These are phyloP conservation scores for Embidobia sp. DNA, from an alignment of 2,888 invertebrate genomes.

Conservation along the genomic window DNA sequence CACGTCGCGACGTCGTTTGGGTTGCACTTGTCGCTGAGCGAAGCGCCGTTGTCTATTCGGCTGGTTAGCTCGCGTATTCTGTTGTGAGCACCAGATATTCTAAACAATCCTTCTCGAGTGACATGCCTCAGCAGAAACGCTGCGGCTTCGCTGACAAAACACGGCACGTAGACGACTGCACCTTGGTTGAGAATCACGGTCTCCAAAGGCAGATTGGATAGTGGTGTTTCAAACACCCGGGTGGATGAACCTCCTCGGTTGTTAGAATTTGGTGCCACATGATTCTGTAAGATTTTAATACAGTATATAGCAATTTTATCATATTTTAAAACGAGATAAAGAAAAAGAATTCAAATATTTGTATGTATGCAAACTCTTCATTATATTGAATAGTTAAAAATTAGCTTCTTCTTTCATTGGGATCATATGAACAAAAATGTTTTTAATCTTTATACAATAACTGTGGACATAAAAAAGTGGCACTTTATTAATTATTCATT, in stretches of 20 bases:
- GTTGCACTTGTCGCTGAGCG: slow-evolving; percentile 87
- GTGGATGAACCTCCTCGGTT: background rate
- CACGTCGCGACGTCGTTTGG: slow-evolving; percentile 93
- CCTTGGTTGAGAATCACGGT: slow-evolving; percentile 76
- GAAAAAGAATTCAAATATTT: too few species aligned
- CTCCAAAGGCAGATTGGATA: slow-evolving; percentile 83
- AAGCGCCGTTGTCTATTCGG: slow-evolving; percentile 87
- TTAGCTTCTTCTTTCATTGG: too few species aligned
- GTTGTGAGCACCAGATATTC: slow-evolving; percentile 92
- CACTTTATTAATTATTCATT: too few species aligned
- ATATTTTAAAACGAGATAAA: too few species aligned
- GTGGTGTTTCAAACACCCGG: slow-evolving; percentile 83
- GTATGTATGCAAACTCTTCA: too few species aligned
- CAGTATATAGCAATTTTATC: background rate
- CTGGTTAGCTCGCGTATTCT: slow-evolving; percentile 92
- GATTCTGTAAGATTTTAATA: background rate
- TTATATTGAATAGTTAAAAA: too few species aligned
- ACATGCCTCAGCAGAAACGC: slow-evolving; percentile 86
- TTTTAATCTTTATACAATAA: too few species aligned
- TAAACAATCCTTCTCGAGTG: slow-evolving; percentile 91
- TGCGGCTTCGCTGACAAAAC: slow-evolving; percentile 88
- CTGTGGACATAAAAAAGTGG: too few species aligned
- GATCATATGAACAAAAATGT: too few species aligned
- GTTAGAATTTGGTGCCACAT: background rate
- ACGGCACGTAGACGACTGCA: slow-evolving; percentile 84